Percentiles rank a stretch among this genome's conserved stretches.
These are phyloP conservation scores for Axinella damicornis DNA, from an alignment of 37 sponge, comb jelly and placozoan genomes.

Conservation along the genomic window DNA sequence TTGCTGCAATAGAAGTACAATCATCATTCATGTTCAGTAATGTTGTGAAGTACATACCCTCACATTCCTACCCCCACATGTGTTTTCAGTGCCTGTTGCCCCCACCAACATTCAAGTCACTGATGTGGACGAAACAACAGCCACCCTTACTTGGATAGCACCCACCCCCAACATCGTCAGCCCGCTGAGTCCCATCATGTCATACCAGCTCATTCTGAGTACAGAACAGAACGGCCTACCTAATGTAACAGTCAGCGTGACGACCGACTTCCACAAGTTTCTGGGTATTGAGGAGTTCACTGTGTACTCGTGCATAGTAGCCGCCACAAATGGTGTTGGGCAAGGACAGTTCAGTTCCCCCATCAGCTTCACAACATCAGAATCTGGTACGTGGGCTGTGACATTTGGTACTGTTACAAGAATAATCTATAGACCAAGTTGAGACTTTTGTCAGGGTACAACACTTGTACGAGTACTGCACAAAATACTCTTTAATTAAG, in stretches of 20 bases:
- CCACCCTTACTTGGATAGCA: background rate
- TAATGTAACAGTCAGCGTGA: no score
- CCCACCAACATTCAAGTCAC: background rate
- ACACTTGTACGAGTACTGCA: no score
- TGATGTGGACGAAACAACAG: background rate
- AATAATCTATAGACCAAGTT: no score
- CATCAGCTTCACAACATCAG: background rate
- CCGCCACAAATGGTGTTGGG: background rate
- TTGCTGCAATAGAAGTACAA: no score
- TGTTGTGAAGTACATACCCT: no score
- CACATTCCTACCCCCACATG: no score
- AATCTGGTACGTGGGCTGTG: constrained; percentile 16
- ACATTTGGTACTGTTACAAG: no score
- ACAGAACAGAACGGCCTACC: no score
- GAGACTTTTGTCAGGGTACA: no score
- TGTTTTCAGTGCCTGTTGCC: background rate
- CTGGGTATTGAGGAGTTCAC: background rate
- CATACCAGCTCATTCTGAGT: background rate
- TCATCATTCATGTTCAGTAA: no score
- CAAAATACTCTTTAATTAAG: no score
- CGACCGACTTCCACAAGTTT: background rate
- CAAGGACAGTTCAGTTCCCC: constrained; percentile 3
- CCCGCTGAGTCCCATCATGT: background rate
- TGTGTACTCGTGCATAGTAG: background rate
- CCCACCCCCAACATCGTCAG: background rate